phyloP scores from a whole-genome alignment of 2,888 invertebrate genomes.

The Suillia variegata region DNA sequence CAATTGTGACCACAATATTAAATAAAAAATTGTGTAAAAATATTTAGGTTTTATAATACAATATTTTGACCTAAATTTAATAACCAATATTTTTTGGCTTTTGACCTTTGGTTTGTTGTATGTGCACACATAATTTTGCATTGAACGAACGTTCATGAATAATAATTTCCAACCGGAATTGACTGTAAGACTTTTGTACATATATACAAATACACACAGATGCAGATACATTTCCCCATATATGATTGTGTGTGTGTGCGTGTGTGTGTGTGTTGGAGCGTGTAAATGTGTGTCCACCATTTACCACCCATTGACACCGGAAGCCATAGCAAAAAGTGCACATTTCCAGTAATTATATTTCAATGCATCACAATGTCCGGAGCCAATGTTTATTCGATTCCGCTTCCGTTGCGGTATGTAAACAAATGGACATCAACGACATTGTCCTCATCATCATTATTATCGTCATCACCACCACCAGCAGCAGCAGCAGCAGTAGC shows the following conservation, averaged over 20 bases:
- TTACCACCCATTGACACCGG: too few relatives aligned
- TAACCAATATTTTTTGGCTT: too few relatives aligned
- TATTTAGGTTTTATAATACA: too few relatives aligned
- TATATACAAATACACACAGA: background rate
- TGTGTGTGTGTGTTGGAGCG: background rate
- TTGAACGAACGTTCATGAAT: too few relatives aligned
- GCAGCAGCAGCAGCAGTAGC: conserved; percentile 14
- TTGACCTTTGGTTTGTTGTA: too few relatives aligned
- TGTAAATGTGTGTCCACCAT: too few relatives aligned
- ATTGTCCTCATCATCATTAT: background rate
- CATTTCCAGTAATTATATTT: conserved; percentile 58
- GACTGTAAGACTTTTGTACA: background rate
- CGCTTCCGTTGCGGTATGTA: background rate
- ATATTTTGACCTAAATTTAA: too few relatives aligned
- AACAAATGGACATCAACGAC: conserved; percentile 1
- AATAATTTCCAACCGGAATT: background rate
- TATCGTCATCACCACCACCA: conserved; percentile 7
- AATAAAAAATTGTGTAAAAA: too few relatives aligned
- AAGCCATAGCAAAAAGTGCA: conserved; percentile 3
- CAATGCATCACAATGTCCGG: conserved; percentile 53
- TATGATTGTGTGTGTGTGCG: too few relatives aligned
- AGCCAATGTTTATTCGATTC: background rate
- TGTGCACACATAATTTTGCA: too few relatives aligned
- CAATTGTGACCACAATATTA: too few relatives aligned
- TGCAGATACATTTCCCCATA: too few relatives aligned